Evolutionary conservation across 2,797 vertebrate species (phyloP), one percentile per base, ranked within the genome.

Genomic region (Naso thynnoides): DNA sequence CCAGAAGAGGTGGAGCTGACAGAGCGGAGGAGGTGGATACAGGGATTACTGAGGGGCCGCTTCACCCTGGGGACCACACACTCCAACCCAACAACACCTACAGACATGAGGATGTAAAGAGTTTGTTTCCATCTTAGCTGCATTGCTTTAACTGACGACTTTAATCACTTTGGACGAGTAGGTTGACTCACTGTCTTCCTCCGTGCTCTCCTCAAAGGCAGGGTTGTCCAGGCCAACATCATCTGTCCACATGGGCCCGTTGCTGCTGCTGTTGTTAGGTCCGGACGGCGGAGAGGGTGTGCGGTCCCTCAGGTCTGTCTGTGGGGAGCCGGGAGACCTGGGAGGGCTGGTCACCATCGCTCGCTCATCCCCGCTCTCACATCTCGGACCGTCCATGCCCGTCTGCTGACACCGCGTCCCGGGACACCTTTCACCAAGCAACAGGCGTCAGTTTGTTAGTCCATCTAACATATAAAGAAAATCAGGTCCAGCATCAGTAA

Each of bases 141-240:
- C 29, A 44, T n/a, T n/a, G n/a, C n/a, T n/a, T 1, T 47, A 11
- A 56, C 7, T 31, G 49, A 27, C 42, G 52, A 26, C 52, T 24
- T 44, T 23, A 66, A 74, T 23, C 6, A 27, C 16, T 4, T 11
- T 1, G 27, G 39, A 41, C 31, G 19, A 29, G 56, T 9, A 26
- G 29, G 57, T 59, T 0, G 16, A 96, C 97, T 89, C 94, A 99
- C 98, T 95, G 78, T 99, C 97, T 73, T 96, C 93, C 75, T 94
- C 94, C 0, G 93, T 92, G 92, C 80, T 97, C 92, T 98, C 98
- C 85, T 99, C 98, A 26, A 98, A 99, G 84, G 96, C 96, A 0
- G 96, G 96, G 91, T 98, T 99, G 92, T 99, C 97, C 0, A 97
- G 93, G 76, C 96, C 86, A 0, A 96, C 93, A 14, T 98, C 96